phyloP scores from a whole-genome alignment of 2,888 invertebrate genomes.

The Abrostola triplasia region DNA sequence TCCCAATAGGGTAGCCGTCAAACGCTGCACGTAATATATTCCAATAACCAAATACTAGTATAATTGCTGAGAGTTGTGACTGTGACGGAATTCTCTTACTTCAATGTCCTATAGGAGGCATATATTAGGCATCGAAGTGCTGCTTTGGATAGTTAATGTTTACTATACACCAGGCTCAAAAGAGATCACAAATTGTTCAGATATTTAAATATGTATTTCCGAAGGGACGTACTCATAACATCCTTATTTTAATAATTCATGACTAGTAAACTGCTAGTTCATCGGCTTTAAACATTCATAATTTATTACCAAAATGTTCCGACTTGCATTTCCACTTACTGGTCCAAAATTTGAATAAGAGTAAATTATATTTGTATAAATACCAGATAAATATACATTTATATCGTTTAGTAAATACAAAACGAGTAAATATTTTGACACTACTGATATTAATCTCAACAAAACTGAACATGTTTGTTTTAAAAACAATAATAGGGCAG shows the following conservation, averaged over 20 bases:
- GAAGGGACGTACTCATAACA: too few relatives aligned
- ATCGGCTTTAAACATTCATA: neutral
- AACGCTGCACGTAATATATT: too few relatives aligned
- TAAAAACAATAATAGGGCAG: conserved; percentile 78
- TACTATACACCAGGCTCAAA: too few relatives aligned
- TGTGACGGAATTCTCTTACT: too few relatives aligned
- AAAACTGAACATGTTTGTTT: conserved; percentile 80
- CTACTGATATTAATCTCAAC: conserved; percentile 75
- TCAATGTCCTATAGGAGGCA: too few relatives aligned
- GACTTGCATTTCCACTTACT: neutral
- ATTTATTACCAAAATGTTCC: neutral
- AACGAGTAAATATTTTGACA: conserved; percentile 75
- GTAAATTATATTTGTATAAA: neutral
- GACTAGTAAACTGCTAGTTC: neutral
- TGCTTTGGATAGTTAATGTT: too few relatives aligned
- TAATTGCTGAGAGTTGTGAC: too few relatives aligned
- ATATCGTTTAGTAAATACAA: conserved; percentile 37
- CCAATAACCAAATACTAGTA: too few relatives aligned
- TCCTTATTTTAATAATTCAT: neutral
- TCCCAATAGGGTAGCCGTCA: too few relatives aligned
- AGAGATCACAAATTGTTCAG: too few relatives aligned
- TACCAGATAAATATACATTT: conserved; percentile 8
- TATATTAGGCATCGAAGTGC: too few relatives aligned
- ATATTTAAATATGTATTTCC: too few relatives aligned
- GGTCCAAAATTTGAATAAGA: neutral